Conservation (phyloP, 2,113 vertebrate species). For the Tringa solitaria region DNA sequence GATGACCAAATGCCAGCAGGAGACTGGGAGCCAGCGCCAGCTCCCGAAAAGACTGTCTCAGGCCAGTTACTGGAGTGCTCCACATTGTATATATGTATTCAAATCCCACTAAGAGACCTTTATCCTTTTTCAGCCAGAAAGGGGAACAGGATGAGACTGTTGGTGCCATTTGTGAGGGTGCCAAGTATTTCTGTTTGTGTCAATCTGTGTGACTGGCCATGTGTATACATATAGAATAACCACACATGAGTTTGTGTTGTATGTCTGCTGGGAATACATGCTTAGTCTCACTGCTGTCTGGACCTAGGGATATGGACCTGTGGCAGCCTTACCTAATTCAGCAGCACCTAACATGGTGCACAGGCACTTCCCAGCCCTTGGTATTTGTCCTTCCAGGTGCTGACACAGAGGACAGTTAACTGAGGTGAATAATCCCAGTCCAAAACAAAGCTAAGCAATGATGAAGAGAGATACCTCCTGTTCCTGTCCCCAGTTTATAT, state of each 20-base stretch:
- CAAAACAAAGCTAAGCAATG: not conserved
- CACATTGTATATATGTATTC: too few relatives aligned
- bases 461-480: not conserved
- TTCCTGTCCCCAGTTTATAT: not conserved
- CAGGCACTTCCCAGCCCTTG: not conserved
- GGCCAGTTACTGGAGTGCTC: not conserved
- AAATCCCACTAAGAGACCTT: not conserved
- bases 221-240: rapidly evolving
- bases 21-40: not conserved
- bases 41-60: not conserved
- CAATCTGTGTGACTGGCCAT: not conserved
- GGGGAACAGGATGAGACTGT: not conserved
- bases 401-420: not conserved
- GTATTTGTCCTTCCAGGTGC: not conserved
- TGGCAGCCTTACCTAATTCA: not conserved
- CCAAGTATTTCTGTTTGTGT: not conserved
- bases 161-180: not conserved
- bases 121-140: not conserved
- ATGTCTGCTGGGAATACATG: not conserved
- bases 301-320: not conserved
- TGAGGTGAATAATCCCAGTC: not conserved
- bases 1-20: not conserved
- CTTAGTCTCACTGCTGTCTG: not conserved
- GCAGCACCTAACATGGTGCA: not conserved
- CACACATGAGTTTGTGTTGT: not conserved